A percentile compares a stretch with the other conserved stretches of the same genome.
Evolutionary conservation across 1,140 invertebrate genomes (phyloP).

Genomic region (Belonocnema kinseyi): DNA sequence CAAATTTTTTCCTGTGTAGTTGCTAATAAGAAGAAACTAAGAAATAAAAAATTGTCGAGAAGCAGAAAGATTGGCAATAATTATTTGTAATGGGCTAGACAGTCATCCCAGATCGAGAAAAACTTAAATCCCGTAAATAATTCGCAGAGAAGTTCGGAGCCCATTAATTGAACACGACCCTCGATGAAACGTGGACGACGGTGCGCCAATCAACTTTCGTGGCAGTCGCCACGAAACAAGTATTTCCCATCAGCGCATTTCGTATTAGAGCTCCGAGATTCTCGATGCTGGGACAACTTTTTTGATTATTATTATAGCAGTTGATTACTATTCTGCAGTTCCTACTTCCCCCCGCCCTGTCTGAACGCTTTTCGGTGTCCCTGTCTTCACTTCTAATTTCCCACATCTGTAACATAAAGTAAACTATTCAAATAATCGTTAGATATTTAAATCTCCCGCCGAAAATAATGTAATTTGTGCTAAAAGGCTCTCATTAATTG

Average conservation of each 20-base stretch:
- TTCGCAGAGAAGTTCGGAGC: conserved; percentile 55
- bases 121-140: conserved; percentile 52
- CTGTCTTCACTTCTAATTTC: too few species aligned
- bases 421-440: too few species aligned
- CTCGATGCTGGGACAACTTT: conserved; percentile 46
- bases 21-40: too few species aligned
- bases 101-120: conserved; percentile 34
- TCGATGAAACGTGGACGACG: conserved; percentile 54
- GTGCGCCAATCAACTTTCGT: conserved; percentile 66
- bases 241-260: conserved; percentile 69
- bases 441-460: too few species aligned
- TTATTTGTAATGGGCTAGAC: too few species aligned
- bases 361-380: background rate
- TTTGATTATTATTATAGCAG: conserved; percentile 52
- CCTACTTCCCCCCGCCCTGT: background rate
- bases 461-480: too few species aligned
- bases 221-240: conserved; percentile 68
- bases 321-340: conserved; percentile 54
- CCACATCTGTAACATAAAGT: too few species aligned
- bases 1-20: too few species aligned
- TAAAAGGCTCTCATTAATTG: too few species aligned
- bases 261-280: conserved; percentile 50
- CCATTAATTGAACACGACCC: conserved; percentile 61
- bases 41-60: too few species aligned
- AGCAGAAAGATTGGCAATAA: too few species aligned